A percentile compares a stretch with the other conserved stretches of the same genome.
Evolutionary conservation across 2,113 vertebrate species (phyloP).

Genomic region (Plecturocebus donacophilus): DNA sequence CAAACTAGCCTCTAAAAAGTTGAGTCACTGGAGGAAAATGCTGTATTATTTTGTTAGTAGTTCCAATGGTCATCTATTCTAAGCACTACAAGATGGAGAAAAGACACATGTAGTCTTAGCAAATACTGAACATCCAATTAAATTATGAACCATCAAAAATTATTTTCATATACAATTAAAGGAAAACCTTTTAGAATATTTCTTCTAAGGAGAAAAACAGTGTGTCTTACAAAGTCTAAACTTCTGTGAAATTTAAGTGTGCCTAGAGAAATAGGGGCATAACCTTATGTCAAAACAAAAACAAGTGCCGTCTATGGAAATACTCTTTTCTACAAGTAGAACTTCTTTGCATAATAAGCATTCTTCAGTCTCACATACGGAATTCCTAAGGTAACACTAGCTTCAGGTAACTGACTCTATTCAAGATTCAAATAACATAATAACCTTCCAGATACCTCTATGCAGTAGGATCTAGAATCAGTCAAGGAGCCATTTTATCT

Average conservation of each 20-base stretch:
- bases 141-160: not conserved
- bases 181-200: not conserved
- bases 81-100: not conserved
- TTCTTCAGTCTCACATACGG: not conserved
- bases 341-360: not conserved
- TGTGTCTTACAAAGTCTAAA: not conserved
- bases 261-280: not conserved
- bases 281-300: constrained; percentile 3
- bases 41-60: not conserved
- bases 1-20: not conserved
- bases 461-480: not conserved
- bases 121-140: not conserved
- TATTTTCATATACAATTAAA: constrained; percentile 9
- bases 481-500: not conserved
- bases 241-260: constrained; percentile 17
- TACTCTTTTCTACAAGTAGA: constrained; percentile 23
- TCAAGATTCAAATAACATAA: not conserved
- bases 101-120: not conserved
- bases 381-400: not conserved
- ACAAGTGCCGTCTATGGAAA: not conserved
- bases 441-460: not conserved
- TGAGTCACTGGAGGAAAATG: constrained; percentile 42
- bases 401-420: constrained; percentile 5
- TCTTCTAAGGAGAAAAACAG: not conserved
- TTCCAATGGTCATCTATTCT: not conserved